These are phyloP conservation scores for Sylvia borin DNA, from an alignment of 2,797 vertebrate genomes.

Conservation along the genomic window DNA sequence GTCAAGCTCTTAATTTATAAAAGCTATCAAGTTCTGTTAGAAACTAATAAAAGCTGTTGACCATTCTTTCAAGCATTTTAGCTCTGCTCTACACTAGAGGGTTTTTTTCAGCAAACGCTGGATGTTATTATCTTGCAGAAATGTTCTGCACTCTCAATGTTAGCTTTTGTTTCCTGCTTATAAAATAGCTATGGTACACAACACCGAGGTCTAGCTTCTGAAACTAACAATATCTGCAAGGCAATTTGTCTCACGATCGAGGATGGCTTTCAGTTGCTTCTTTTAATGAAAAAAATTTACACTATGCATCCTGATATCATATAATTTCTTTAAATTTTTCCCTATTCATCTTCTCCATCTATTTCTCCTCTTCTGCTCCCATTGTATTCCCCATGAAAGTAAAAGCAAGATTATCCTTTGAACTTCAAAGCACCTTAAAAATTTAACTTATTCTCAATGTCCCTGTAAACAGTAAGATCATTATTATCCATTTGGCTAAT, in stretches of 20 bases:
- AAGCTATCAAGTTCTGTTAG: neutral
- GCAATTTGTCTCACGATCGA: neutral
- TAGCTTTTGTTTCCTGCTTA: neutral
- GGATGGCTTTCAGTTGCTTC: neutral
- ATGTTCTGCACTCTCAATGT: neutral
- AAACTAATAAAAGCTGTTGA: neutral
- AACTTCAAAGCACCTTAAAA: slow-evolving; percentile 10
- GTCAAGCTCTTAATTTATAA: neutral
- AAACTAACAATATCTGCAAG: neutral
- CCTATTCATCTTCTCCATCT: neutral
- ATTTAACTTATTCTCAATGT: neutral
- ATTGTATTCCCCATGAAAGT: neutral
- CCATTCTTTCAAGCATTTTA: neutral
- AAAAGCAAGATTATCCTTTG: neutral
- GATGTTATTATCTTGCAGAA: neutral
- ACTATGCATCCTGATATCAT: neutral
- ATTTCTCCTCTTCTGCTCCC: neutral
- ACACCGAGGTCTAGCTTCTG: neutral
- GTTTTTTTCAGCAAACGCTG: neutral
- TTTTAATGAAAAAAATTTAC: neutral
- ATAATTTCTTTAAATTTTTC: neutral
- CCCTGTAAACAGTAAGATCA: neutral
- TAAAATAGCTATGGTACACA: neutral
- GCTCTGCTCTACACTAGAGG: neutral
- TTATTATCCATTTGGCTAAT: slow-evolving; percentile 29